These are phyloP conservation scores for Cottus gobio DNA, from an alignment of 2,113 vertebrate genomes.

Conservation along the genomic window DNA sequence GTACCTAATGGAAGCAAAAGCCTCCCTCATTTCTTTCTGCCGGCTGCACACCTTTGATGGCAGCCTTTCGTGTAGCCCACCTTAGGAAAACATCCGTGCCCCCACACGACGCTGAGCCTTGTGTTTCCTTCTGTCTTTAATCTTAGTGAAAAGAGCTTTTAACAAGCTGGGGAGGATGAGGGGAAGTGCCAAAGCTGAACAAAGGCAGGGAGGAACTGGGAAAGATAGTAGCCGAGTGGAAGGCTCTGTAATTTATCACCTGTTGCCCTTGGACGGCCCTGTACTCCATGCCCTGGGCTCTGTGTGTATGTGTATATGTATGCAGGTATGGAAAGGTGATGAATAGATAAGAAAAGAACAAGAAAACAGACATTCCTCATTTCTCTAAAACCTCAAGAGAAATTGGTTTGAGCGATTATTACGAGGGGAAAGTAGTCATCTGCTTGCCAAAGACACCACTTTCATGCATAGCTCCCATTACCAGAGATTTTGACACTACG, in stretches of 20 bases:
- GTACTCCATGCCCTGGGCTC: conserved; percentile 40
- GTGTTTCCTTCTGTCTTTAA: conserved; percentile 81
- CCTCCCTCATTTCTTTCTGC: conserved; percentile 54
- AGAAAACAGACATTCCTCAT: conserved; percentile 32
- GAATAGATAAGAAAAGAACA: conserved; percentile 40
- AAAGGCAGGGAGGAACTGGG: conserved; percentile 80
- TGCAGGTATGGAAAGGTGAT: conserved; percentile 56
- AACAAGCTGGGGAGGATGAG: conserved; percentile 68
- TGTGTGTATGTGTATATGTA: conserved; percentile 7
- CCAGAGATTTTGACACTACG: conserved; percentile 12
- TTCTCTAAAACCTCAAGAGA: conserved; percentile 31
- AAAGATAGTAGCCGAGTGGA: conserved; percentile 73
- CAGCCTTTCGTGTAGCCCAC: conserved; percentile 77
- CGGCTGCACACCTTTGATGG: conserved; percentile 69
- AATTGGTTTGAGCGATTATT: conserved; percentile 24
- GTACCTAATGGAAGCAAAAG: conserved; percentile 52
- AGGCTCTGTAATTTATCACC: conserved; percentile 86
- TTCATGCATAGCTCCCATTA: conserved; percentile 17
- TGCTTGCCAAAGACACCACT: conserved; percentile 21
- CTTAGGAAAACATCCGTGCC: conserved; percentile 86
- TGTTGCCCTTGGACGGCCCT: conserved; percentile 75
- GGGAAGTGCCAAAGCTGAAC: conserved; percentile 77
- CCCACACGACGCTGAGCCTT: conserved; percentile 79
- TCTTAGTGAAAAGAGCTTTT: conserved; percentile 83
- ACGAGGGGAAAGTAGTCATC: neutral